Conservation (phyloP, 2,113 vertebrate genomes). For the Dromiciops gliroides region DNA sequence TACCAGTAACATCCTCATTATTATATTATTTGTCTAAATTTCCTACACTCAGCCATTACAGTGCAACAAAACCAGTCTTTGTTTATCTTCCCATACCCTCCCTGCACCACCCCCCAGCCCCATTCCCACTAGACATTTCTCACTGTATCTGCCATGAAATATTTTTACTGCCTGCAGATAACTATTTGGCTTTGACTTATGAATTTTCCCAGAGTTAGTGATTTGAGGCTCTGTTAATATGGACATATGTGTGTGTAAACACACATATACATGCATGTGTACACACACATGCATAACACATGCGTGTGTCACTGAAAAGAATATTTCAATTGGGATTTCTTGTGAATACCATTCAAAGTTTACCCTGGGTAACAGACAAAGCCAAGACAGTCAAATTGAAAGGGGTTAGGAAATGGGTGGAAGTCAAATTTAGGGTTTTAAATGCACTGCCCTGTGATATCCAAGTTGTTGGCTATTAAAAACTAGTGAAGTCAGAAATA, state of each 20-base stretch:
- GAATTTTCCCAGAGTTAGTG: conserved; percentile 27
- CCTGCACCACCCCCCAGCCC: neutral
- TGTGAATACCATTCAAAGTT: conserved; percentile 21
- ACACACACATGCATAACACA: too few relatives aligned
- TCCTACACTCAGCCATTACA: neutral
- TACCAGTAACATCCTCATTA: neutral
- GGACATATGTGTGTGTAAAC: neutral
- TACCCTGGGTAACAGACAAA: conserved; percentile 5
- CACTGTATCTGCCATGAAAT: conserved; percentile 54
- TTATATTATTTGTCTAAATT: neutral
- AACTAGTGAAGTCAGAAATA: neutral
- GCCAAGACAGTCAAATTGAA: neutral
- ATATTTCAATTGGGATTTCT: conserved; percentile 53
- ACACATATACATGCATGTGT: neutral
- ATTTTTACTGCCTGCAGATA: conserved; percentile 60
- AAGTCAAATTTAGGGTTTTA: neutral
- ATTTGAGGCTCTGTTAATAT: conserved; percentile 43
- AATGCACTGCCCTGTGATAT: neutral
- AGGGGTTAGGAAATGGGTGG: neutral
- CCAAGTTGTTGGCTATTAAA: neutral
- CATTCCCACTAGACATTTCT: conserved; percentile 6
- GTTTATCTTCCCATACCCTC: conserved; percentile 1
- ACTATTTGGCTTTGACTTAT: conserved; percentile 51
- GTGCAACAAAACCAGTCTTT: neutral
- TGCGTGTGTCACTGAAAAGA: neutral